Conservation (phyloP, 2,113 vertebrate genomes). For the Cryptoleucopteryx plumbea region DNA sequence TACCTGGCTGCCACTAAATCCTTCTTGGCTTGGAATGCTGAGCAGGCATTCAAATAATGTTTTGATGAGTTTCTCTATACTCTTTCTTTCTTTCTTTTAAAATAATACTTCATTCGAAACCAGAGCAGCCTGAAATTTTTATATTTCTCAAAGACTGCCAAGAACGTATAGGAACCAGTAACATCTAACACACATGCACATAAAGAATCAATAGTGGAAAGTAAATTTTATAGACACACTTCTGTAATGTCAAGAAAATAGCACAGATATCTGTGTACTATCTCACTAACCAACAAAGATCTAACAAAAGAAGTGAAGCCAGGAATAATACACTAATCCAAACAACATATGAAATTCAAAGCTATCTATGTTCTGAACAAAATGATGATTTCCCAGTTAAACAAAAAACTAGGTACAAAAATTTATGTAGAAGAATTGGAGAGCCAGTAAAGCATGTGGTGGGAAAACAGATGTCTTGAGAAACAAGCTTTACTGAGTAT, state of each 20-base stretch:
- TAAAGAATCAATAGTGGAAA: neutral
- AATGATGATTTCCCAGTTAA: neutral
- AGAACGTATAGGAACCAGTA: neutral
- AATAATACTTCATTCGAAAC: neutral
- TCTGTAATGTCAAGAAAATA: neutral
- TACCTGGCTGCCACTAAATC: neutral
- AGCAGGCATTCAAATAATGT: neutral
- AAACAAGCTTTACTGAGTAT: neutral
- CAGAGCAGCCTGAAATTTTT: neutral
- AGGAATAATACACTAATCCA: neutral
- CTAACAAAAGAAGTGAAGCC: neutral
- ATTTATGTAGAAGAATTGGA: neutral
- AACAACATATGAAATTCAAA: neutral
- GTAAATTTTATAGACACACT: neutral
- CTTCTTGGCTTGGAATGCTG: neutral
- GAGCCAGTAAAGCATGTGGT: neutral
- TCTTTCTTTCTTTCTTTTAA: neutral
- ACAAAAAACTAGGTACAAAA: neutral
- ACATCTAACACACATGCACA: neutral
- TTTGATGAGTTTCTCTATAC: neutral
- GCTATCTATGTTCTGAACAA: neutral
- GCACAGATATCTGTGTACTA: neutral
- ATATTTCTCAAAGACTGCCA: neutral
- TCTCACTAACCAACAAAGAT: neutral
- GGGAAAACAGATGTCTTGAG: neutral